phyloP scores from a whole-genome alignment of 2,113 vertebrate species.

The Pogonocichla stellata region DNA sequence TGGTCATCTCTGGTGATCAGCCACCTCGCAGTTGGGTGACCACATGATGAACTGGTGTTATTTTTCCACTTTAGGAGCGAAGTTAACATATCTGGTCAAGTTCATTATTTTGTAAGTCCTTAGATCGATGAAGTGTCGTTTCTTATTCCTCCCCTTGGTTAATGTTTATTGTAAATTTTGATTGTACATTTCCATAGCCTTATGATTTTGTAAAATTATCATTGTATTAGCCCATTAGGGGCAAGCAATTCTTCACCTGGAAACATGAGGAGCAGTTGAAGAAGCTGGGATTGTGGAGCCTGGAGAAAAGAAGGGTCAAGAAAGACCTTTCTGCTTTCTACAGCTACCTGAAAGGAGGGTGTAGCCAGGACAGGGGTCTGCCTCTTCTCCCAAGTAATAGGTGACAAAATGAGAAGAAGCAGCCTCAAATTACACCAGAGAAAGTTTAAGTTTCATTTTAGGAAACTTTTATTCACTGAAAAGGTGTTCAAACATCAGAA shows the following conservation, averaged over 20 bases:
- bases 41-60: neutral
- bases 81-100: neutral
- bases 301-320: neutral
- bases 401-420: neutral
- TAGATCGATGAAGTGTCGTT: neutral
- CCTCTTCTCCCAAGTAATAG: neutral
- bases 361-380: fast-evolving
- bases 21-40: too few relatives aligned
- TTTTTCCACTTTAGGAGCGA: neutral
- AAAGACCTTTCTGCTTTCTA: neutral
- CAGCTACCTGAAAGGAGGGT: neutral
- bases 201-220: neutral
- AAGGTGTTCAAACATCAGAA: neutral
- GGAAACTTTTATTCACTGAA: neutral
- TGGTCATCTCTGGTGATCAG: neutral
- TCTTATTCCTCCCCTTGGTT: neutral
- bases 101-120: neutral
- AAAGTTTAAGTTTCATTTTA: neutral
- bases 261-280: neutral
- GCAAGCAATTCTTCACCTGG: neutral
- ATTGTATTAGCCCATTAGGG: neutral
- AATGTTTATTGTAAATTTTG: neutral
- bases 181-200: neutral
- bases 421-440: neutral
- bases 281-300: neutral